phyloP scores from a whole-genome alignment of 2,113 vertebrate species.

The Pterocles gutturalis region DNA sequence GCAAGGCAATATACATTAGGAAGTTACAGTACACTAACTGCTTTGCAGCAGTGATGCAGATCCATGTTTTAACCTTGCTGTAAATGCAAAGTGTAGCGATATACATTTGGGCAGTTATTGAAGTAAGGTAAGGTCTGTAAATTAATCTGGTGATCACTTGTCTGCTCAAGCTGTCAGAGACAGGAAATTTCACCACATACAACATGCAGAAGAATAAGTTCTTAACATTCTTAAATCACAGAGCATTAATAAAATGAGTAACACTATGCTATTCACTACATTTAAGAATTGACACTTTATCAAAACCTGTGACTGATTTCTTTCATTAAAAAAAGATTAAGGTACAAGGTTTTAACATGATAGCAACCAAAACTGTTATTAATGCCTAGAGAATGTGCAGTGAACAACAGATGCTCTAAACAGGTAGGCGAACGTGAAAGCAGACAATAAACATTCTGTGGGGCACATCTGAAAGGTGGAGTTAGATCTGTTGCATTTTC shows the following conservation, averaged over 20 bases:
- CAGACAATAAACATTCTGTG: neutral
- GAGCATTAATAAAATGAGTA: neutral
- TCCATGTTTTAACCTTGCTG: neutral
- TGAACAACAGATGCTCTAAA: neutral
- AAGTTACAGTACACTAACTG: neutral
- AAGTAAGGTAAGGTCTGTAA: neutral
- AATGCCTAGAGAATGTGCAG: neutral
- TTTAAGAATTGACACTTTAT: neutral
- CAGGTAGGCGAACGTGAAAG: neutral
- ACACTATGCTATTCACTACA: neutral
- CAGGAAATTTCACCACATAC: neutral
- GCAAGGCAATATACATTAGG: neutral
- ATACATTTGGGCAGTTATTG: neutral
- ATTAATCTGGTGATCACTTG: neutral
- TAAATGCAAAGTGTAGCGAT: neutral
- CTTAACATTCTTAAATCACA: neutral
- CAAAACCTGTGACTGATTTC: neutral
- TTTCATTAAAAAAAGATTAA: neutral
- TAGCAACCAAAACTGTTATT: neutral
- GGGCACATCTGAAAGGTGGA: neutral
- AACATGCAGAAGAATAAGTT: neutral
- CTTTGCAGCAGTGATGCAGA: neutral
- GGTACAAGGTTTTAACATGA: neutral
- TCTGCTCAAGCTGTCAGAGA: neutral
- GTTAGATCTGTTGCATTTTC: neutral